Base-by-base conservation (phyloP, 2,888 invertebrate species). In the Eretmocerus hayati region DNA sequence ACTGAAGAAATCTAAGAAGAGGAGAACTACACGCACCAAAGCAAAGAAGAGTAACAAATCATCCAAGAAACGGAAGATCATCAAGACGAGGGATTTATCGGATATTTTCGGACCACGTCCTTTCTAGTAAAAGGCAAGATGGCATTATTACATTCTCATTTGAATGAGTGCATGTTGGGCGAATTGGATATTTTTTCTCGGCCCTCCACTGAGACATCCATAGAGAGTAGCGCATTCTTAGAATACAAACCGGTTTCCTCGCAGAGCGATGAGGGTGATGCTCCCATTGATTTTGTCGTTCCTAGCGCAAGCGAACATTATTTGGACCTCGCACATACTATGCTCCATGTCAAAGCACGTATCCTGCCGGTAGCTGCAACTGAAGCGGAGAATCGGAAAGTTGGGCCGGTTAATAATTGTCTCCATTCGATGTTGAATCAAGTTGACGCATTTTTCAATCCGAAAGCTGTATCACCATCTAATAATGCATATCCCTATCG, bases 361-460 rank as follows among this genome's bases (percentile, higher is more conserved):
- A 21, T 37, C 11, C 5, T 6, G 1, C 13, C 21, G 8, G 20
- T 9, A 4, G 30, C 15, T 18, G 8, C 11, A 22, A 9, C 4
- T 13, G 23, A 4, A 8, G 13, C 23, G 8, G 39, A 39, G 15
- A 39, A 39, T 39, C 3, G 15, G 5, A 41, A 39, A 18, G 50
- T 57, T 8, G 53, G 46, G 5, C 55, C 57, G 19, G 52, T 54
- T 2, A 59, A 58, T 39, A 59, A 58, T 38, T 52, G 51, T 42
- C 18, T 57, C 6, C 58, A 58, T 30, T 52, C 58, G 11, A 33
- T 58, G 4, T 61, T 61, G 39, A 57, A 54, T 40, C 59, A 62
- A 46, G 53, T 59, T 3, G 57, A 60, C 42, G 48, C 60, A 30
- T 57, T 52, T 46, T 48, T 62, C n/a, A 61, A 62, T 46, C 58